Conservation (phyloP, 2,113 vertebrate species). For the Paedocypris sp. region DNA sequence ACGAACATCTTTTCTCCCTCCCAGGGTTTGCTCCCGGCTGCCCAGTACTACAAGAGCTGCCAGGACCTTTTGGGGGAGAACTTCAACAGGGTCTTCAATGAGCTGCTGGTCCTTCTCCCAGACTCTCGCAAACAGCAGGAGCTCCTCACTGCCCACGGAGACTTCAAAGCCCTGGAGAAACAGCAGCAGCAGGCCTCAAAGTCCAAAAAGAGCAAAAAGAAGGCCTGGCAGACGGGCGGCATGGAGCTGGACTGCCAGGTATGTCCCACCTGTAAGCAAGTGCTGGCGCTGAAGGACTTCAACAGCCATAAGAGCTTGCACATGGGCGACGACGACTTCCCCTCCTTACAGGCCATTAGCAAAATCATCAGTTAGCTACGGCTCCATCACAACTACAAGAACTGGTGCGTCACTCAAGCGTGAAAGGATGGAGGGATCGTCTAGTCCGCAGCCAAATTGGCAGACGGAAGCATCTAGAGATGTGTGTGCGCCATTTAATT, state of each 20-base stretch:
- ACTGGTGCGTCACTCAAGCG: not conserved
- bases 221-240: slow-evolving; percentile 64
- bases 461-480: no score
- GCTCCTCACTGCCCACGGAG: slow-evolving; percentile 79
- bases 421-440: not conserved
- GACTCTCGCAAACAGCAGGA: slow-evolving; percentile 90
- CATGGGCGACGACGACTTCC: slow-evolving; percentile 78
- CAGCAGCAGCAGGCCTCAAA: slow-evolving; percentile 53
- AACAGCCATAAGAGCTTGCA: slow-evolving; percentile 80
- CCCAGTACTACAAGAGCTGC: slow-evolving; percentile 77
- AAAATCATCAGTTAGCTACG: slow-evolving; percentile 80
- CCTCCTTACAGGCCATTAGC: slow-evolving; percentile 85
- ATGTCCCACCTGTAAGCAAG: slow-evolving; percentile 87
- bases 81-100: slow-evolving; percentile 82
- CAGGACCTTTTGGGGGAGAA: slow-evolving; percentile 78
- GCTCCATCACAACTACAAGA: not conserved
- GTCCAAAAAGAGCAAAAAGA: slow-evolving; percentile 79
- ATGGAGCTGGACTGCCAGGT: slow-evolving; percentile 77
- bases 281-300: slow-evolving; percentile 78
- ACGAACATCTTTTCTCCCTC: not conserved
- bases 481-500: no score
- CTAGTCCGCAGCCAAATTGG: not conserved
- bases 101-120: slow-evolving; percentile 84
- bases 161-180: slow-evolving; percentile 65
- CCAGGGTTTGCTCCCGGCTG: slow-evolving; percentile 80